These are phyloP conservation scores for Nemapogon koenigi DNA, from an alignment of 2,888 invertebrate species.

Conservation along the genomic window DNA sequence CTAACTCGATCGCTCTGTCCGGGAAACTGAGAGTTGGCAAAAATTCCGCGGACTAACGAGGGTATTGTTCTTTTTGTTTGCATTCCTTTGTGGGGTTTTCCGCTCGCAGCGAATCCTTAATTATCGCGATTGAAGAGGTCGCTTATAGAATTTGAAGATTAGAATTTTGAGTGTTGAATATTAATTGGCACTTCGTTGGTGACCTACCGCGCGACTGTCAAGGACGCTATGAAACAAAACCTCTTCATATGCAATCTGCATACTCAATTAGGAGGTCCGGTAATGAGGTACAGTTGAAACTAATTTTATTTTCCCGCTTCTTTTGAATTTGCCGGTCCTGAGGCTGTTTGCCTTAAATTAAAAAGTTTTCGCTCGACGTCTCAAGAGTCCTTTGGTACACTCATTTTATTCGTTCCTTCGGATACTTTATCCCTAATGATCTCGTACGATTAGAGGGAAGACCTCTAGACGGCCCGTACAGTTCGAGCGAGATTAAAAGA, in stretches of 20 bases:
- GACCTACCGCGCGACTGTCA: conserved; percentile 3
- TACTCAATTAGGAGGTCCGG: conserved; percentile 28
- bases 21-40: conserved; percentile 26
- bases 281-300: conserved; percentile 43
- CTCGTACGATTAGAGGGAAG: conserved; percentile 32
- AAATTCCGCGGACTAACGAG: conserved; percentile 39
- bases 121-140: conserved; percentile 38
- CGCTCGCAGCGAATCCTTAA: conserved; percentile 28
- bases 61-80: conserved; percentile 52
- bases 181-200: neutral
- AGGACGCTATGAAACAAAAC: conserved; percentile 10
- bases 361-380: conserved; percentile 40
- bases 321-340: conserved; percentile 33
- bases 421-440: conserved; percentile 39
- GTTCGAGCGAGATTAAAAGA: conserved; percentile 23
- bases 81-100: conserved; percentile 39
- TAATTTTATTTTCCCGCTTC: conserved; percentile 43
- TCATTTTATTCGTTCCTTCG: conserved; percentile 26
- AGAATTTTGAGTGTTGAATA: neutral
- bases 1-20: conserved; percentile 17
- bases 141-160: conserved; percentile 7
- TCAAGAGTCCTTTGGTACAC: conserved; percentile 23
- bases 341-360: conserved; percentile 47
- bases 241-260: conserved; percentile 31
- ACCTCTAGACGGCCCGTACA: conserved; percentile 6